Evolutionary conservation across 2,888 invertebrate genomes (phyloP).

Genomic region (Yponomeuta plumbellus): DNA sequence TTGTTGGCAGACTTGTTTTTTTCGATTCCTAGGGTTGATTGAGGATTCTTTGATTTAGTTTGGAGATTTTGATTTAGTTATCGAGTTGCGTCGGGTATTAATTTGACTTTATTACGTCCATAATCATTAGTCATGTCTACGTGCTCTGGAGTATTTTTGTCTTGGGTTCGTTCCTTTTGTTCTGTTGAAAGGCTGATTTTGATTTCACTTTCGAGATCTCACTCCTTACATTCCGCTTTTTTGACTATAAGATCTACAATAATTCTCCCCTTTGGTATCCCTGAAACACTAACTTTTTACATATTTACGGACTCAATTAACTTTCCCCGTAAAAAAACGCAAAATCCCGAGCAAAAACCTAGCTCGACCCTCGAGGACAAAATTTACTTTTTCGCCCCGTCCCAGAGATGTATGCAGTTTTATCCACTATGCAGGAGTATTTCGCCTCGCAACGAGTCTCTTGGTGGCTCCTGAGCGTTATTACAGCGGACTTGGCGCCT

Average conservation of each 20-base stretch:
- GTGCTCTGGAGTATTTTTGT: not conserved
- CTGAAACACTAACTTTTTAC: not conserved
- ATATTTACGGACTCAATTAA: not conserved
- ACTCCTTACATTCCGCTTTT: no score
- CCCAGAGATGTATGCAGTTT: constrained; percentile 6
- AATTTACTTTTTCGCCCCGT: not conserved
- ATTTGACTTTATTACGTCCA: not conserved
- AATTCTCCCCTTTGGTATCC: no score
- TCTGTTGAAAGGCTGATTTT: not conserved
- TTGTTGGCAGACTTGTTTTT: constrained; percentile 4
- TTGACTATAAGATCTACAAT: no score
- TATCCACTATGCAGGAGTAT: constrained; percentile 7
- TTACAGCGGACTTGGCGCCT: constrained; percentile 12
- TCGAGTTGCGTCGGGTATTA: not conserved
- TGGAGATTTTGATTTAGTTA: not conserved
- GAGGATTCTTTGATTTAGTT: constrained; percentile 10
- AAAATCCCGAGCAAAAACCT: not conserved
- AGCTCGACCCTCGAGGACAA: not conserved
- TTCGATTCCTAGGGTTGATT: not conserved
- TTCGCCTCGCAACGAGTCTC: constrained; percentile 13
- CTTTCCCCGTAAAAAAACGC: not conserved
- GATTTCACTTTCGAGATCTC: no score
- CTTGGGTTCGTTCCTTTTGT: not conserved
- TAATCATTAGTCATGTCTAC: not conserved
- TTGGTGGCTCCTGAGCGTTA: constrained; percentile 15